phyloP scores from a whole-genome alignment of 2,113 vertebrate species.

The Ophthalmolycus amberensis region DNA sequence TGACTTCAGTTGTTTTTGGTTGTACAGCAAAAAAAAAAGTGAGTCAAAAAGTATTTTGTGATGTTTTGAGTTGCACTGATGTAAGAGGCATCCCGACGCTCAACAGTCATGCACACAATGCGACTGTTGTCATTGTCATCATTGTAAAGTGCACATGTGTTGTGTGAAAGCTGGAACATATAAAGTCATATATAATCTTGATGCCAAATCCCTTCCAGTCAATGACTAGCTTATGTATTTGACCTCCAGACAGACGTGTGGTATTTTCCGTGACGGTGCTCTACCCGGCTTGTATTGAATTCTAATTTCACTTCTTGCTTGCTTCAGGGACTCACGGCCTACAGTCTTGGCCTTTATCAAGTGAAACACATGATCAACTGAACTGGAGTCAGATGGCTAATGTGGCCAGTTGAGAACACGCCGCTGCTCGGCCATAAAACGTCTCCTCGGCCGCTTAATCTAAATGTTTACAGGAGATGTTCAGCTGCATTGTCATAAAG shows the following conservation, averaged over 20 bases:
- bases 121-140: neutral
- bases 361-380: conserved; percentile 20
- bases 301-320: neutral
- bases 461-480: neutral
- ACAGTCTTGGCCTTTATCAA: neutral
- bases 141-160: neutral
- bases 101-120: neutral
- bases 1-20: conserved; percentile 21
- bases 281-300: neutral
- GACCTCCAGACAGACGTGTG: neutral
- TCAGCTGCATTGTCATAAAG: neutral
- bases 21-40: neutral
- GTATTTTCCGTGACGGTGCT: neutral
- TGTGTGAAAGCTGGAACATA: neutral
- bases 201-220: neutral
- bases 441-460: neutral
- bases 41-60: neutral
- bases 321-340: neutral
- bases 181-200: neutral
- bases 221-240: conserved; percentile 3
- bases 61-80: neutral
- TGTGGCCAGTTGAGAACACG: neutral
- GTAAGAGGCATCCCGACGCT: neutral
- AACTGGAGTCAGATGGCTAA: conserved; percentile 10
- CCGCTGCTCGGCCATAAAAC: neutral